Base-by-base conservation (phyloP, 2,113 vertebrate species). In the Bufo gargarizans region DNA sequence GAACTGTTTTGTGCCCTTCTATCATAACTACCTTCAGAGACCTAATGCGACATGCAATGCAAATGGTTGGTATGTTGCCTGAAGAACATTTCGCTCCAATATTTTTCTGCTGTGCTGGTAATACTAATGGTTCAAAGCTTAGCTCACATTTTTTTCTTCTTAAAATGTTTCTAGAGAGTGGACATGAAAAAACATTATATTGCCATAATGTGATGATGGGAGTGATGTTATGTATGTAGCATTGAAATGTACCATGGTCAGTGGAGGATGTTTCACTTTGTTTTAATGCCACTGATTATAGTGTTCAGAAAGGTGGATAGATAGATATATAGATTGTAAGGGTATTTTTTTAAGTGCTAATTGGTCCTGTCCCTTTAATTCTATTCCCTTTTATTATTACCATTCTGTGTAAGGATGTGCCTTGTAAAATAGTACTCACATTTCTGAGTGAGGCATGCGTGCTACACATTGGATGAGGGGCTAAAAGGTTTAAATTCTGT, bases 1-100 rank as follows among this genome's bases (percentile, higher is more conserved):
- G 50, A 89, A 61, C 7, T 33, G 5, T 22, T 86, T 74, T 56
- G 85, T 17, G 1, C 85, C 12, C 6, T 63, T 78, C 45, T 78
- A 77, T 65, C 85, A 78, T 33, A 67, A 86, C 58, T 86, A 78
- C 85, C 74, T 86, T 86, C 77, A 17, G 58, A 65, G 74, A 76
- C 85, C 85, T 45, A 86, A 86, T 77, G 33, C 6, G 49, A 78
- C 20, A 78, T 50, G 47, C 58, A 78, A 86, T 78, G 74, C 55
- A 65, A 77, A 86, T 78, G 78, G 85, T 85, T 85, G 63, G 61
- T 22, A 69, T 55, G 22, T 74, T 85, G 83, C 67, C 82, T 84
- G 56, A 56, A 84, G 67, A 74, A 45, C 22, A 74, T 85, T 71
- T 8, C 59, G 10, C 59, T 17, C 59, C 14, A 49, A 77, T n/a